A percentile compares a stretch with the other conserved stretches of the same genome.
phyloP scores from a whole-genome alignment of 1,140 invertebrate genomes.

The Orchestia grillus region DNA sequence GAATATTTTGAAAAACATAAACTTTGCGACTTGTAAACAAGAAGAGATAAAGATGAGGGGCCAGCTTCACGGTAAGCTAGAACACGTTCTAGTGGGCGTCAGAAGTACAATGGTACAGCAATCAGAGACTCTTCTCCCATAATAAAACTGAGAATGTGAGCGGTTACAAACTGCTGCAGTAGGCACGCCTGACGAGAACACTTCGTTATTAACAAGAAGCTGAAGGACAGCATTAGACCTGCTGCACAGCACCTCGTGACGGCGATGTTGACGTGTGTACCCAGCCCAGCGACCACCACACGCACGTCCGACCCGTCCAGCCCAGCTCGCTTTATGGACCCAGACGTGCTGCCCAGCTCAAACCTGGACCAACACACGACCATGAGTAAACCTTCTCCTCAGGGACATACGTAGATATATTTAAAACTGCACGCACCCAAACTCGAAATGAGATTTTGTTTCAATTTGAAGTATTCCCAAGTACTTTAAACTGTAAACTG shows the following conservation, averaged over 20 bases:
- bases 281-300: conserved; percentile 41
- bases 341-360: conserved; percentile 58
- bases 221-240: neutral
- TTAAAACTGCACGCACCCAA: too few relatives aligned
- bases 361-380: conserved; percentile 70
- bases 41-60: neutral
- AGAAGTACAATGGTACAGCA: too few relatives aligned
- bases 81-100: too few relatives aligned
- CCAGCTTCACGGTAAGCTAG: neutral
- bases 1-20: neutral
- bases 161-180: too few relatives aligned
- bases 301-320: conserved; percentile 75
- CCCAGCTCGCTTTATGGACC: conserved; percentile 78
- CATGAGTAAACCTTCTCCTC: neutral
- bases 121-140: too few relatives aligned
- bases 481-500: too few relatives aligned
- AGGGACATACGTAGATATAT: neutral
- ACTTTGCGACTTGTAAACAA: neutral
- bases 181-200: too few relatives aligned
- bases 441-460: too few relatives aligned
- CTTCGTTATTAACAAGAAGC: neutral
- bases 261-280: neutral
- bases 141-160: too few relatives aligned
- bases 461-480: too few relatives aligned
- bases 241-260: neutral